Evolutionary conservation across 2,888 invertebrate species (phyloP), one percentile per base, ranked within the genome.

Genomic region (Ganaspis brasiliensis): DNA sequence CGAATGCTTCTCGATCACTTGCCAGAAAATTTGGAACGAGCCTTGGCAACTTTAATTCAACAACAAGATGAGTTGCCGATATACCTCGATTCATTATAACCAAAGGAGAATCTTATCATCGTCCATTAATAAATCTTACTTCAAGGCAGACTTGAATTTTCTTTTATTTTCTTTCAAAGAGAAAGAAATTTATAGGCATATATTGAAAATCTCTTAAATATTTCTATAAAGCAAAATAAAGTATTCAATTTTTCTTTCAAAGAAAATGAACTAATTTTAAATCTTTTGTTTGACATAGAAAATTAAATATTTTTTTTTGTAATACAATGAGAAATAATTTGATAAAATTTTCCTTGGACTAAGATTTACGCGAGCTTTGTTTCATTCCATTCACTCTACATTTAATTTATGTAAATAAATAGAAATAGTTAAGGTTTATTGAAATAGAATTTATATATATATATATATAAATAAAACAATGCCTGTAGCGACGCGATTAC

Each of bases 1-100:
- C 93, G 96, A 70, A 97, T 97, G 96, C 89, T 97, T 4, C 92
- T 96, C 0, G 97, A 98, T 91, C 98, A 98, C 90, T 92, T 97
- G 67, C 97, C 98, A 0, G 95, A 97, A 88, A 95, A 95, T 88
- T 94, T 97, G 19, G 93, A 95, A 84, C 92, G 94, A 82, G 95
- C 96, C 24, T 92, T 97, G 72, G 93, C 94, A 72, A 94, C 94
- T 0, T 92, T 96, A 67, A 89, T 95, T 16, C 85, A 88, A 37
- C 92, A 92, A 80, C 92, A 92, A 81, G 85, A 87, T 14, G 87
- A 90, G 21, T 73, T 88, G 59, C 89, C 91, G 10, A 80, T 86
- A 57, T 82, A 78, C 76, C 81, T 76, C 79, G 78, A 84, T 72
- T 5, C 67, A 49, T 26, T 67, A 49, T 67, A 67, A n/a, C 67